Evolutionary conservation across 2,113 vertebrate genomes (phyloP), one percentile per base, ranked within the genome.

Genomic region (Delphinus delphis): DNA sequence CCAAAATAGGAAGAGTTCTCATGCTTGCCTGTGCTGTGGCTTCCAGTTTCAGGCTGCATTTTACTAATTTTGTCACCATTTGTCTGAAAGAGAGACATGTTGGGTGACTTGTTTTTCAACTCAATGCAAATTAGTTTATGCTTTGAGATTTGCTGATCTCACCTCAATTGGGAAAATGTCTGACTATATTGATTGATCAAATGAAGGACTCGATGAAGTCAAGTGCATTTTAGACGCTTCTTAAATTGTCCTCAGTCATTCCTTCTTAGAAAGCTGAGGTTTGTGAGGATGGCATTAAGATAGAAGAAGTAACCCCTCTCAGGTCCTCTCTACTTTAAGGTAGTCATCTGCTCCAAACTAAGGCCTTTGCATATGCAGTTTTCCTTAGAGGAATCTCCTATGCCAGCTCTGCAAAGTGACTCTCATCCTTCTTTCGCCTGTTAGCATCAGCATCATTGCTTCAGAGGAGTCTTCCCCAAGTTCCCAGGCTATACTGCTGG

Each of bases 81-180:
- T 28, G 68, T 76, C 62, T 96, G 89, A 93, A 93, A 96, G 58
- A 63, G 65, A 79, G 23, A 8, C 60, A 47, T 12, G 3, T 41
- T 82, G 47, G 38, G 33, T 96, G 67, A 92, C 79, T 97, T 96
- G 70, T 53, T 95, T 97, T 93, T 95, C 92, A 97, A 88, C 36
- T 87, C 80, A 74, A 53, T 96, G 86, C 65, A 95, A 96, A 95
- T 94, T 87, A 91, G 86, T 93, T 95, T 95, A 88, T 96, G 62
- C 92, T 92, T 97, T 63, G 80, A 88, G 96, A 92, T 95, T 60
- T 96, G 70, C 83, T 97, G 96, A 97, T 97, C 95, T 97, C 97
- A 97, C 80, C 96, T 96, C 98, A 95, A 68, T 95, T 95, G 97
- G 93, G 53, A 85, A 98, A 90, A 73, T 90, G 79, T 89, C 97